These are phyloP conservation scores for Tethea ocularis DNA, from an alignment of 2,888 invertebrate species.

Conservation along the genomic window DNA sequence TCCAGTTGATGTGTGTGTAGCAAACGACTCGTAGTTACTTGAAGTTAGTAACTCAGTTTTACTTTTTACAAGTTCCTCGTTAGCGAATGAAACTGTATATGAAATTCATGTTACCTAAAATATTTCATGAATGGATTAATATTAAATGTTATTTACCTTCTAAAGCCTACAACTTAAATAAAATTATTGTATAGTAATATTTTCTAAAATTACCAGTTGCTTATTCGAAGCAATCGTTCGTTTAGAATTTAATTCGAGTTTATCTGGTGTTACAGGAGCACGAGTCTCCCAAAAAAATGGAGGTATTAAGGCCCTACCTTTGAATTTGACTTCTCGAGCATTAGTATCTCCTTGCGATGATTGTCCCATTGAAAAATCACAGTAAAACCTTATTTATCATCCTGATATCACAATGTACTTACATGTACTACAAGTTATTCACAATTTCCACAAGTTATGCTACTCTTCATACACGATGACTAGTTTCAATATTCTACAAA, in stretches of 20 bases:
- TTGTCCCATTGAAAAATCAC: too few relatives aligned
- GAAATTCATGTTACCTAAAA: neutral
- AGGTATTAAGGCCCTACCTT: too few relatives aligned
- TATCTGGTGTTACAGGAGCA: too few relatives aligned
- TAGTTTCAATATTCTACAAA: neutral
- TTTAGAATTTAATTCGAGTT: too few relatives aligned
- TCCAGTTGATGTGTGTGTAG: conserved; percentile 1
- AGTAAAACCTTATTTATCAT: too few relatives aligned
- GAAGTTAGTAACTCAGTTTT: conserved; percentile 3
- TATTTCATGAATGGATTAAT: neutral
- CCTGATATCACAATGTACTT: neutral
- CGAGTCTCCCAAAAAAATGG: too few relatives aligned
- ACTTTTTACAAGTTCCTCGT: neutral
- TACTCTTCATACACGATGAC: neutral
- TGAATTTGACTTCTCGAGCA: too few relatives aligned
- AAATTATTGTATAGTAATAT: too few relatives aligned
- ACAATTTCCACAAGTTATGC: neutral
- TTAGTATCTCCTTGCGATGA: too few relatives aligned
- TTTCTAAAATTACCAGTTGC: too few relatives aligned
- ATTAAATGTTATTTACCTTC: neutral
- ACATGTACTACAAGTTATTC: neutral
- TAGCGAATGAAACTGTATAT: neutral
- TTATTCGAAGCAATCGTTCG: too few relatives aligned
- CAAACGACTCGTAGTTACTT: neutral
- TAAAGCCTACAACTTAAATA: too few relatives aligned